Evolutionary conservation across 2,888 invertebrate species (phyloP).

Genomic region (Cyclophora albipunctata): DNA sequence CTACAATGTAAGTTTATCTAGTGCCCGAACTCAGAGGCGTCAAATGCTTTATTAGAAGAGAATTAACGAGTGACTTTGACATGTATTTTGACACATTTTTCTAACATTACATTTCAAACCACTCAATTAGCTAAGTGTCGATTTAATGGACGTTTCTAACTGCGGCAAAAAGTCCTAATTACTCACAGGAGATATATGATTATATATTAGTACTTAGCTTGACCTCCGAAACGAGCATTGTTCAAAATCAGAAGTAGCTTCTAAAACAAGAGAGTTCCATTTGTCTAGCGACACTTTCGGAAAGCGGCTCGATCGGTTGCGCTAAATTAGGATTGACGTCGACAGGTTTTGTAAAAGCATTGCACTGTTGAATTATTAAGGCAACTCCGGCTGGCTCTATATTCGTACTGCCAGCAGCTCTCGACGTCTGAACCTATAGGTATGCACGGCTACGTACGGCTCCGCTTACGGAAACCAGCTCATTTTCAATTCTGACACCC

Average conservation of each 20-base stretch:
- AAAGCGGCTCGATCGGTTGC: constrained; percentile 64
- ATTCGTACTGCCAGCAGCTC: constrained; percentile 54
- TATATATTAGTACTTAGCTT: constrained; percentile 1
- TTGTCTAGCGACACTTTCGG: constrained; percentile 69
- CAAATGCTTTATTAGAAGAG: too few relatives aligned
- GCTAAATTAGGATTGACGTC: constrained; percentile 73
- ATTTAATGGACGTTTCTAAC: too few relatives aligned
- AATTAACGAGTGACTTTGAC: too few relatives aligned
- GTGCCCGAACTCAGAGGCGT: too few relatives aligned
- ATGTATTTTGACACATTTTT: too few relatives aligned
- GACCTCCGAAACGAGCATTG: constrained; percentile 12
- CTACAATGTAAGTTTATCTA: too few relatives aligned
- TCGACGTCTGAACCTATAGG: constrained; percentile 40
- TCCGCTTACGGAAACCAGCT: constrained; percentile 56
- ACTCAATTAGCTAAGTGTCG: too few relatives aligned
- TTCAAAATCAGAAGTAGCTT: constrained; percentile 29
- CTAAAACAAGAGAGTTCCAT: constrained; percentile 65
- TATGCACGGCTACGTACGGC: constrained; percentile 48
- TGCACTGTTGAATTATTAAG: constrained; percentile 76
- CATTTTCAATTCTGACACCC: constrained; percentile 70
- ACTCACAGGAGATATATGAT: too few relatives aligned
- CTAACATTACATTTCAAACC: too few relatives aligned
- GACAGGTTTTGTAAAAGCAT: constrained; percentile 76
- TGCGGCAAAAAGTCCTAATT: too few relatives aligned
- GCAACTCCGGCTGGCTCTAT: constrained; percentile 64